A percentile compares a stretch with the other conserved stretches of the same genome.
These are phyloP conservation scores for Pipistrellus kuhlii DNA, from an alignment of 2,797 vertebrate genomes.

Conservation along the genomic window DNA sequence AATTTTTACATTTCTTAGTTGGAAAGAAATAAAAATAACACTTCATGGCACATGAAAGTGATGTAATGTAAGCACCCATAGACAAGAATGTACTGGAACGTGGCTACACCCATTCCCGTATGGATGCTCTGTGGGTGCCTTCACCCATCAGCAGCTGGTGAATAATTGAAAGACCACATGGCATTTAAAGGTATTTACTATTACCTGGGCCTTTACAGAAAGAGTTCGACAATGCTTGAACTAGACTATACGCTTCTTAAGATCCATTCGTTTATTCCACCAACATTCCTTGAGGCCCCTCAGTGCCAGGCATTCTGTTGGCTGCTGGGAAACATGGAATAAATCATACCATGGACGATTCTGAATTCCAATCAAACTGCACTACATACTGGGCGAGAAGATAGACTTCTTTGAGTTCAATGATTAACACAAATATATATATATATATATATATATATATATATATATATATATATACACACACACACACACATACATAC, in stretches of 20 bases:
- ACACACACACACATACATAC: too few relatives aligned
- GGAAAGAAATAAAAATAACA: neutral
- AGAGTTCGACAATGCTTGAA: neutral
- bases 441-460: too few relatives aligned
- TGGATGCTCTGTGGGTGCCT: neutral
- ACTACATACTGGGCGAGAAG: neutral
- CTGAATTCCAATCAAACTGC: neutral
- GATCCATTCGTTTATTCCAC: neutral
- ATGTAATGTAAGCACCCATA: neutral
- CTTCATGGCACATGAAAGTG: neutral
- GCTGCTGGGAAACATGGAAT: neutral
- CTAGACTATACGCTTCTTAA: neutral
- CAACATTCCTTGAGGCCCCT: neutral
- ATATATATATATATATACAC: too few relatives aligned
- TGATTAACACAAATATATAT: constrained; percentile 1
- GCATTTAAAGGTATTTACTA: neutral
- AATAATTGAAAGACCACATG: neutral
- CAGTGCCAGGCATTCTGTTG: neutral
- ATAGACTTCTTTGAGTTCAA: constrained; percentile 40
- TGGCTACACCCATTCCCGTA: neutral
- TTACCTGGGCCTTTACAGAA: neutral
- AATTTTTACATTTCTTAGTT: neutral
- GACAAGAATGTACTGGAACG: neutral
- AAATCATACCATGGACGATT: neutral
- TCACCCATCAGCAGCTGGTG: neutral